These are phyloP conservation scores for Apeltes quadracus DNA, from an alignment of 2,113 vertebrate genomes.

Conservation along the genomic window DNA sequence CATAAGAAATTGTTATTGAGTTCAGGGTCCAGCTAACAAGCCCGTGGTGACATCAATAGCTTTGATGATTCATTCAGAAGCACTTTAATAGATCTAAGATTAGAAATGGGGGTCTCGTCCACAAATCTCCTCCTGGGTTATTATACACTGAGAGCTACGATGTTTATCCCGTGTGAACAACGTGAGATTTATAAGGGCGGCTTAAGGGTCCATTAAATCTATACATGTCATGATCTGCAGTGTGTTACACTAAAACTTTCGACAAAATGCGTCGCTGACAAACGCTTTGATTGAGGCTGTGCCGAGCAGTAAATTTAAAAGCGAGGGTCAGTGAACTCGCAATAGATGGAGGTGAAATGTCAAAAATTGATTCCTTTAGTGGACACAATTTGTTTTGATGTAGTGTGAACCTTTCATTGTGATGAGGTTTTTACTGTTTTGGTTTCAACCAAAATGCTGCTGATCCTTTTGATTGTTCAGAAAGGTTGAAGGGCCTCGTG, in stretches of 20 bases:
- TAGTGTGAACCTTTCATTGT: conserved; percentile 60
- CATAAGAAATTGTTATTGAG: conserved; percentile 67
- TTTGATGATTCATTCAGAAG: conserved; percentile 76
- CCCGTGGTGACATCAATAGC: conserved; percentile 64
- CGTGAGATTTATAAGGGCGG: conserved; percentile 61
- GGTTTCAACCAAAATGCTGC: conserved; percentile 8
- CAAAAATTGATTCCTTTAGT: conserved; percentile 79
- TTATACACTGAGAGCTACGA: conserved; percentile 60
- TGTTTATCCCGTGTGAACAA: conserved; percentile 65
- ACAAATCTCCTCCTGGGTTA: conserved; percentile 74
- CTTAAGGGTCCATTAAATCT: conserved; percentile 75
- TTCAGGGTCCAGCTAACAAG: conserved; percentile 62
- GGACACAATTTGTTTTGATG: conserved; percentile 75
- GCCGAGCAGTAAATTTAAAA: conserved; percentile 73
- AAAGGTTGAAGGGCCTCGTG: conserved; percentile 37
- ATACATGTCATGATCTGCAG: conserved; percentile 73
- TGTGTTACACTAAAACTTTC: conserved; percentile 77
- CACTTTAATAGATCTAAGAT: conserved; percentile 70
- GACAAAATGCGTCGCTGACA: conserved; percentile 64
- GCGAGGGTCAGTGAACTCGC: conserved; percentile 74
- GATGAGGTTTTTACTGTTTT: conserved; percentile 29
- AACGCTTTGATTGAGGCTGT: conserved; percentile 69
- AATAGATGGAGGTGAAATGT: conserved; percentile 77
- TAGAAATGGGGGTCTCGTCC: conserved; percentile 64
- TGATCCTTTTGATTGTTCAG: conserved; percentile 31